Base-by-base conservation (phyloP, 2,797 vertebrate genomes). In the Notolepis coatsorum region DNA sequence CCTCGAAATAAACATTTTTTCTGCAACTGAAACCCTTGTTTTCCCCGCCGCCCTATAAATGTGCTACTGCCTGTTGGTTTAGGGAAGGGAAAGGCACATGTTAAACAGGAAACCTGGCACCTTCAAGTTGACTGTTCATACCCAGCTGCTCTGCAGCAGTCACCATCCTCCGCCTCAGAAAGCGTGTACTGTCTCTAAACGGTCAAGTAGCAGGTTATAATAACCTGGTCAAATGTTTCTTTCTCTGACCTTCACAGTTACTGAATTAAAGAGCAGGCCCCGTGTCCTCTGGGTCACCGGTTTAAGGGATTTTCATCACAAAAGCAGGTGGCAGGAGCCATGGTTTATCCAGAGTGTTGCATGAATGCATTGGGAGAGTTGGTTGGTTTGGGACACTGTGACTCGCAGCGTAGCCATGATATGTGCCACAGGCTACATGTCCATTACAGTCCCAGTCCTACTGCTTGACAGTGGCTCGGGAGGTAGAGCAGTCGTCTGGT, bases 271-370 rank as follows among this genome's bases (percentile, higher is more conserved):
- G 28, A 24, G 27, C 12, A 38, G 21, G 50, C 2, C n/a, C 4
- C 9, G n/a, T 17, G 35, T 88, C 89, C 88, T 79, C 65, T 81
- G 79, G 90, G 90, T 91, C 86, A 73, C 82, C 82, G 15, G 48
- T 76, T 63, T 84, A 89, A 84, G 86, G 80, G 75, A 82, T 75
- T 84, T 76, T 74, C 10, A 77, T 84, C 73, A 50, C 74, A 66
- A 79, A 81, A 92, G 87, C 92, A 94, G 93, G 93, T 92, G 91
- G 92, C 81, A 79, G 84, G 81, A 79, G 85, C 91, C 84, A 93
- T 92, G 91, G n/a, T 92, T 93, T 94, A 92, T 92, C 89, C 92
- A 77, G 92, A 85, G 88, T 84, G 83, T 82, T 89, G 90, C 85
- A 46, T 33, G 18, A 27, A 31, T 28, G 51, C 33, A 45, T 20